Evolutionary conservation across 2,113 vertebrate genomes (phyloP).

Genomic region (Crotophaga sulcirostris): DNA sequence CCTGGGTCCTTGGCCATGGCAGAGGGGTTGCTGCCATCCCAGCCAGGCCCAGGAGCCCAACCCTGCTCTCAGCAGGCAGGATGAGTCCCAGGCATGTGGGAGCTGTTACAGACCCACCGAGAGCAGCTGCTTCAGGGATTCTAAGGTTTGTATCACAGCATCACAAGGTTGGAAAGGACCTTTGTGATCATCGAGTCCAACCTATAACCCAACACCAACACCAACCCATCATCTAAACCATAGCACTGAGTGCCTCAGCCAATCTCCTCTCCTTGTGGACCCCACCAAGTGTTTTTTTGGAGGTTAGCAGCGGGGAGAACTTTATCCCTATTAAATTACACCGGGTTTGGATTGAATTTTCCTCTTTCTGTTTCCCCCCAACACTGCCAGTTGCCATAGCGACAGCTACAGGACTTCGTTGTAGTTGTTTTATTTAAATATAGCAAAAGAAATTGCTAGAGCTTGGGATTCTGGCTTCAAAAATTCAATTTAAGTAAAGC

Average conservation of each 20-base stretch:
- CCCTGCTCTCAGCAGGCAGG: fast-evolving
- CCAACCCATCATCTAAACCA: too few species aligned
- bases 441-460: conserved; percentile 46
- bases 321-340: neutral
- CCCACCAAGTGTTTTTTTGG: neutral
- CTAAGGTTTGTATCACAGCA: neutral
- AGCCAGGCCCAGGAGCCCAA: fast-evolving
- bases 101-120: neutral
- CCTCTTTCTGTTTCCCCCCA: neutral
- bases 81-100: neutral
- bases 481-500: conserved; percentile 41
- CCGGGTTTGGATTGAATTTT: neutral
- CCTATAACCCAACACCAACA: too few species aligned
- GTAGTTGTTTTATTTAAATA: conserved; percentile 51
- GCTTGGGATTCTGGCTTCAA: neutral
- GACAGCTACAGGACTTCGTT: neutral
- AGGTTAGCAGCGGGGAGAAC: neutral
- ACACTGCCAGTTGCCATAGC: neutral
- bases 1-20: neutral
- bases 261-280: too few species aligned
- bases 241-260: too few species aligned
- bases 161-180: too few species aligned
- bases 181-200: too few species aligned
- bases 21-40: neutral
- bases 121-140: neutral